Percentiles rank a stretch among this genome's conserved stretches.
Conservation (phyloP, 1,140 invertebrate species). For the Hydropsyche tenuis region DNA sequence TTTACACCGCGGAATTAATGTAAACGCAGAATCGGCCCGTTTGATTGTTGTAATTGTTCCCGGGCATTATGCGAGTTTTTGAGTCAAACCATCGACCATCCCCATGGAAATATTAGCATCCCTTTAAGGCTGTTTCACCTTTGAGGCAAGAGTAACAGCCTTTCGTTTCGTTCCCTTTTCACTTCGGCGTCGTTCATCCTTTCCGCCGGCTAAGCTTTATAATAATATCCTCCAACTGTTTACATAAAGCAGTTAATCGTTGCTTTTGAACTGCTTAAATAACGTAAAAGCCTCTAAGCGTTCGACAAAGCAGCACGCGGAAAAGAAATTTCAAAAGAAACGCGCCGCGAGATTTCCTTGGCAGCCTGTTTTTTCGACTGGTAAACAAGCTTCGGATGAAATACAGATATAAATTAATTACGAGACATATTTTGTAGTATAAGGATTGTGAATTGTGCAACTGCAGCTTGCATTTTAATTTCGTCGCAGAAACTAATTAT, state of each 20-base stretch:
- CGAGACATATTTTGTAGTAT: slow-evolving; percentile 6
- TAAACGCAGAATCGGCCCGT: too few relatives aligned
- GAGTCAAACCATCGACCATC: background rate
- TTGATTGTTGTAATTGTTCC: slow-evolving; percentile 45
- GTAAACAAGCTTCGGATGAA: slow-evolving; percentile 29
- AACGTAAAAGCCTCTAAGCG: slow-evolving; percentile 49
- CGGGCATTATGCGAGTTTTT: slow-evolving; percentile 1
- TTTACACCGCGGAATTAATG: too few relatives aligned
- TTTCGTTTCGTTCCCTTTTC: background rate
- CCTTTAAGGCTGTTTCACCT: too few relatives aligned
- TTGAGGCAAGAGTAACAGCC: background rate
- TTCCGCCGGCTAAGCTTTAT: slow-evolving; percentile 35
- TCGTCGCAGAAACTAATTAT: background rate
- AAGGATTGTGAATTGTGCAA: background rate
- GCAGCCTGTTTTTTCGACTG: background rate
- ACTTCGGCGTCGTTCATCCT: background rate
- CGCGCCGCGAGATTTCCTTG: slow-evolving; percentile 13
- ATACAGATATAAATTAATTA: slow-evolving; percentile 45
- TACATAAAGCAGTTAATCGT: slow-evolving; percentile 49
- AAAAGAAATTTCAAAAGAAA: slow-evolving; percentile 48
- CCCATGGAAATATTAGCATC: too few relatives aligned
- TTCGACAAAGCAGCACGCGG: slow-evolving; percentile 47
- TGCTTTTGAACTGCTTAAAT: slow-evolving; percentile 48
- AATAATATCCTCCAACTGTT: slow-evolving; percentile 44
- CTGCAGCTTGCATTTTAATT: slow-evolving; percentile 1